phyloP scores from a whole-genome alignment of 1,140 invertebrate species.

The Dreissena polymorpha region DNA sequence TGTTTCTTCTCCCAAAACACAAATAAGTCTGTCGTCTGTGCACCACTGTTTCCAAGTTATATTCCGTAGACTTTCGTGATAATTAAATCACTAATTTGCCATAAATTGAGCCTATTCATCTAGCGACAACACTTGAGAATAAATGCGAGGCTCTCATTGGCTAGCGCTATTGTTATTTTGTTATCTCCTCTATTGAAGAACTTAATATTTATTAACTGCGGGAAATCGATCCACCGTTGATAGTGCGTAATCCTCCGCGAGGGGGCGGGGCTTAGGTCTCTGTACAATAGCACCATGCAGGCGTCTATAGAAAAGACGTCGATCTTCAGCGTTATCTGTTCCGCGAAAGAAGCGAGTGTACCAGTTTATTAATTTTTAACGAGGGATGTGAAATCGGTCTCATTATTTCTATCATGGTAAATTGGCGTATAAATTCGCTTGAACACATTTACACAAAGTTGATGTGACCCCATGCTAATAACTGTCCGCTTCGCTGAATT shows the following conservation, averaged over 20 bases:
- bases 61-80: slow-evolving; percentile 24
- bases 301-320: slow-evolving; percentile 20
- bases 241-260: slow-evolving; percentile 43
- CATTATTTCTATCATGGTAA: slow-evolving; percentile 56
- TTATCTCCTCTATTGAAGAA: slow-evolving; percentile 43
- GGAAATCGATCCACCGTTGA: slow-evolving; percentile 51
- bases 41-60: too few relatives aligned
- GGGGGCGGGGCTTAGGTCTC: slow-evolving; percentile 41
- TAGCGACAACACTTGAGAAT: slow-evolving; percentile 39
- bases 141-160: slow-evolving; percentile 46
- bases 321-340: slow-evolving; percentile 1
- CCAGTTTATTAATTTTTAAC: slow-evolving; percentile 55
- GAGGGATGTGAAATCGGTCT: slow-evolving; percentile 38
- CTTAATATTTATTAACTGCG: slow-evolving; percentile 53
- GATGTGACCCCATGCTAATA: slow-evolving; percentile 38
- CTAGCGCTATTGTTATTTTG: slow-evolving; percentile 45
- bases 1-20: too few relatives aligned
- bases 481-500: too few relatives aligned
- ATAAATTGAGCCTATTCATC: slow-evolving; percentile 44
- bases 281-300: slow-evolving; percentile 34
- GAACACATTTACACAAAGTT: slow-evolving; percentile 34
- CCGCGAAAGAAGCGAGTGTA: slow-evolving; percentile 42
- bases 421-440: slow-evolving; percentile 49
- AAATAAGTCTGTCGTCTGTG: too few relatives aligned
- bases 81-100: slow-evolving; percentile 54